Conservation (phyloP, 2,888 invertebrate genomes). For the Oligia fasciuncula region DNA sequence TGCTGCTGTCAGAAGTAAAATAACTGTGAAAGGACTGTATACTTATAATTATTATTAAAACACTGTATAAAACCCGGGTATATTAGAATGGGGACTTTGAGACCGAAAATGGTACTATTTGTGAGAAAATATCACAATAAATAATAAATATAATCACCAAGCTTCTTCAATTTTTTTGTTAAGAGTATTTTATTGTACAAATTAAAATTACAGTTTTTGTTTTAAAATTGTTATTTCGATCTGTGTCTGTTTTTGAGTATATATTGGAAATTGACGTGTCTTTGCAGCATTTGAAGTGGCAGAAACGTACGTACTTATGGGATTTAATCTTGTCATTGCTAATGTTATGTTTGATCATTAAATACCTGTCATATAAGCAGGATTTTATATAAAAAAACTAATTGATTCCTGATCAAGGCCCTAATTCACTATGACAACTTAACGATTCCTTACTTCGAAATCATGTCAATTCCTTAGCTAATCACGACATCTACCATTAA, state of each 20-base stretch:
- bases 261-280: slow-evolving; percentile 18
- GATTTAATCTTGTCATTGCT: not conserved
- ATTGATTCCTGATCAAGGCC: not conserved
- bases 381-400: not conserved
- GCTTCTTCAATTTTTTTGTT: slow-evolving; percentile 33
- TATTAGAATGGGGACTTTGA: slow-evolving; percentile 27
- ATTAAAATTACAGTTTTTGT: slow-evolving; percentile 39
- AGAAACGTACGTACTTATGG: not conserved
- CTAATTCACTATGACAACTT: not conserved
- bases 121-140: slow-evolving; percentile 37
- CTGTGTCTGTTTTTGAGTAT: slow-evolving; percentile 29
- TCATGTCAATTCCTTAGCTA: not conserved
- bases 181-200: slow-evolving; percentile 48
- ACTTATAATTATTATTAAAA: slow-evolving; percentile 15
- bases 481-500: not conserved
- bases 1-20: not conserved
- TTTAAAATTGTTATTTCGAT: slow-evolving; percentile 28
- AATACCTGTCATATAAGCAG: not conserved
- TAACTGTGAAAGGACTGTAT: not conserved
- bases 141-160: slow-evolving; percentile 44
- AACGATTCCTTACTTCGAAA: not conserved
- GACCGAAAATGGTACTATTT: slow-evolving; percentile 23
- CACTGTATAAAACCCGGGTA: slow-evolving; percentile 36
- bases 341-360: not conserved
- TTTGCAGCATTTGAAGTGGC: slow-evolving; percentile 10